A percentile compares a stretch with the other conserved stretches of the same genome.
These are phyloP conservation scores for Gopherus evgoodei DNA, from an alignment of 2,113 vertebrate species.

Conservation along the genomic window DNA sequence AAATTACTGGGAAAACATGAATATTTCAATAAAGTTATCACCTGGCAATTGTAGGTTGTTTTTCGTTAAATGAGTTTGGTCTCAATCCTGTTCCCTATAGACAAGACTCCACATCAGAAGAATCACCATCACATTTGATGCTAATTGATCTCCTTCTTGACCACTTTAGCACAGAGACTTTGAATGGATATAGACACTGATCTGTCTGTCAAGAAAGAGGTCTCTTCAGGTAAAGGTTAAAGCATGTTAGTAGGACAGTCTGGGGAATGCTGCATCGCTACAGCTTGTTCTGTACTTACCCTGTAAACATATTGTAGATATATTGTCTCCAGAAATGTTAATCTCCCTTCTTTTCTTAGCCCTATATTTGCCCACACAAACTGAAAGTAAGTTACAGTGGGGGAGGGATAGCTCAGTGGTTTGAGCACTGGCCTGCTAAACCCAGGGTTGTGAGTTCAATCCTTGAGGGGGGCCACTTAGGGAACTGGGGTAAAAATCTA, in stretches of 20 bases:
- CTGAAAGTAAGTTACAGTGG: background rate
- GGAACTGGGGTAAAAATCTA: too few species aligned
- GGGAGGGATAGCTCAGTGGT: too few species aligned
- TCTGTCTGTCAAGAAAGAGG: background rate
- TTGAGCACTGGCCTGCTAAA: too few species aligned
- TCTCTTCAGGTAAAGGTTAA: background rate
- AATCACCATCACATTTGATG: background rate
- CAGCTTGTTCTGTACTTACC: background rate
- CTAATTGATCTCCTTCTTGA: background rate
- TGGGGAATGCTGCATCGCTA: background rate
- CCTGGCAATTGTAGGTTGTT: background rate
- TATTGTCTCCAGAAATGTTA: background rate
- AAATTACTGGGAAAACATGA: background rate
- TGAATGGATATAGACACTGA: background rate
- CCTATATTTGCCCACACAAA: background rate
- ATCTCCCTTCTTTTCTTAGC: background rate
- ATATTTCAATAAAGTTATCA: background rate
- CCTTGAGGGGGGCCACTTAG: too few species aligned
- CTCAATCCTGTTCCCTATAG: background rate
- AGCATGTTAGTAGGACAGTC: background rate
- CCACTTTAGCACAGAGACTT: background rate
- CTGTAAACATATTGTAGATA: background rate
- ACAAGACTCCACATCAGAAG: background rate
- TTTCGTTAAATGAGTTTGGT: background rate
- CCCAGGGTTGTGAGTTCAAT: too few species aligned